A percentile compares a stretch with the other conserved stretches of the same genome.
phyloP scores from a whole-genome alignment of 2,888 invertebrate species.

The Ichneumon xanthorius region DNA sequence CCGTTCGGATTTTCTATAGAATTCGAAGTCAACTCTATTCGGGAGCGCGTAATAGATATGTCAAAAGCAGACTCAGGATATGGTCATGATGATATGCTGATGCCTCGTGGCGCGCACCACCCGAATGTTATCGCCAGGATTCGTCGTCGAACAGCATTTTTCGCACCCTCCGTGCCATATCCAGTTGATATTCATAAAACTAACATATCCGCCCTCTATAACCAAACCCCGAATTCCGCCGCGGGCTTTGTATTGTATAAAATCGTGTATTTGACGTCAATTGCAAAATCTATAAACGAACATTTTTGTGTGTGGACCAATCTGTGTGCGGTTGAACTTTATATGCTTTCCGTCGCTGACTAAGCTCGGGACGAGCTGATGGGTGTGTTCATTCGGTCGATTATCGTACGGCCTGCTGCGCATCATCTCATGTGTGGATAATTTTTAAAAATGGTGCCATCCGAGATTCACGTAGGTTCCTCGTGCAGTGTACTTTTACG shows the following conservation, averaged over 20 bases:
- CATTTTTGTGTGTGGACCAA: neutral
- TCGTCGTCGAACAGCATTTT: conserved; percentile 49
- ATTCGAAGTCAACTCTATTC: conserved; percentile 82
- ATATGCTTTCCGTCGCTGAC: neutral
- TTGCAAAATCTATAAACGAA: conserved; percentile 6
- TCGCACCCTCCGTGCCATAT: conserved; percentile 31
- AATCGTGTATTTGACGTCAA: conserved; percentile 6
- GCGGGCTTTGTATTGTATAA: neutral
- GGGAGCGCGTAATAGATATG: conserved; percentile 84
- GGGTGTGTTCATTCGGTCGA: neutral
- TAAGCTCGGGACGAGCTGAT: neutral
- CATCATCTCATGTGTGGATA: neutral
- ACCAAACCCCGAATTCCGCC: neutral
- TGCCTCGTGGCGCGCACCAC: conserved; percentile 69
- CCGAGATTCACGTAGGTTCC: neutral
- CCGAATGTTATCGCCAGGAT: conserved; percentile 24
- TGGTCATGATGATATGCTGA: conserved; percentile 82
- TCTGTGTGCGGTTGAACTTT: neutral
- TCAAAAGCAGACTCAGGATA: conserved; percentile 82
- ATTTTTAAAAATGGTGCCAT: neutral
- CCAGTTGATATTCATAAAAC: conserved; percentile 4
- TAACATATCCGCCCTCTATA: neutral
- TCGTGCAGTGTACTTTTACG: neutral
- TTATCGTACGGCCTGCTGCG: neutral
- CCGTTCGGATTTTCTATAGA: conserved; percentile 71